Evolutionary conservation across 2,797 vertebrate genomes (phyloP).

Genomic region (Galagoides demidoff): DNA sequence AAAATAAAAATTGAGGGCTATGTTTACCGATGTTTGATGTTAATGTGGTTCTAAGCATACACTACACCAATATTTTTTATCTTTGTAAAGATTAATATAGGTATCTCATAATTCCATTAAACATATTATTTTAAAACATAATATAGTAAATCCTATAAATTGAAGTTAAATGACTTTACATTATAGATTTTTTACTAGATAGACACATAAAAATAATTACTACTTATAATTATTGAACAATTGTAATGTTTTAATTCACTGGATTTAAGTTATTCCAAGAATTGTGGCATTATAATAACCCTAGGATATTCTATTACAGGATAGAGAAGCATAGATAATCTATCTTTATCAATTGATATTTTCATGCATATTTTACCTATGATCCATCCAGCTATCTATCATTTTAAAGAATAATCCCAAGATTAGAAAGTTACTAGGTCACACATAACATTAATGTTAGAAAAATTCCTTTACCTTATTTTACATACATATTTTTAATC

Average conservation of each 20-base stretch:
- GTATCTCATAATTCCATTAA: not conserved
- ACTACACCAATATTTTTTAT: not conserved
- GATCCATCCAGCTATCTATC: not conserved
- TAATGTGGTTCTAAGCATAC: not conserved
- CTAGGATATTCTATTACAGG: not conserved
- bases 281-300: not conserved
- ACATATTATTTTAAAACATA: not conserved
- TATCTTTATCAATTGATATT: not conserved
- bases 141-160: not conserved
- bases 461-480: not conserved
- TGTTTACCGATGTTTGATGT: not conserved
- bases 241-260: not conserved
- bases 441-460: not conserved
- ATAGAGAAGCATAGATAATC: not conserved
- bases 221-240: not conserved
- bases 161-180: not conserved
- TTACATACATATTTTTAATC: not conserved
- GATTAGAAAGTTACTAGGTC: not conserved
- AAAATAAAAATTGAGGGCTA: not conserved
- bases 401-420: not conserved
- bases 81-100: not conserved
- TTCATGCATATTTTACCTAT: not conserved
- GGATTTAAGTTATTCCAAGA: not conserved
- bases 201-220: not conserved
- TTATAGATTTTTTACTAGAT: not conserved